A percentile compares a stretch with the other conserved stretches of the same genome.
Evolutionary conservation across 2,113 vertebrate genomes (phyloP).

Genomic region (Peromyscus maniculatus): DNA sequence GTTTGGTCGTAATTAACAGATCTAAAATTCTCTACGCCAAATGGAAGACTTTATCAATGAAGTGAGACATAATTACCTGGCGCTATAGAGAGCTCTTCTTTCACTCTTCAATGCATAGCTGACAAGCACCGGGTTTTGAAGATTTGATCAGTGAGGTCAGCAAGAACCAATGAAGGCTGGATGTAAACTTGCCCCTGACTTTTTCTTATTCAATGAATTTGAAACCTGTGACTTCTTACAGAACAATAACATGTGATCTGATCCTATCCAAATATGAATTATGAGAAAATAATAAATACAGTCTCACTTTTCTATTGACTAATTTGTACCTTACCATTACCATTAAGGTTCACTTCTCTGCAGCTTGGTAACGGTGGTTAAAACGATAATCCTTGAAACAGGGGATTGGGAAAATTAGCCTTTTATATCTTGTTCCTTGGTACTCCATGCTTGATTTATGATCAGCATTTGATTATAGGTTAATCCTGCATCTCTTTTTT

Average conservation of each 20-base stretch:
- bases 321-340: background rate
- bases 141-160: slow-evolving; percentile 42
- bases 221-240: slow-evolving; percentile 12
- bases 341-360: background rate
- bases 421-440: background rate
- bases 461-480: background rate
- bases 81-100: slow-evolving; percentile 5
- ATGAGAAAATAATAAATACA: background rate
- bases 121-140: slow-evolving; percentile 54
- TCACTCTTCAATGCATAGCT: slow-evolving; percentile 47
- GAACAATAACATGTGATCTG: slow-evolving; percentile 11
- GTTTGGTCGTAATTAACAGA: slow-evolving; percentile 74
- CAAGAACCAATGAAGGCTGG: slow-evolving; percentile 23
- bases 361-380: background rate
- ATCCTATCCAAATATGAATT: background rate
- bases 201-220: slow-evolving; percentile 16
- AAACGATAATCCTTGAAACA: background rate
- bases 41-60: slow-evolving; percentile 68
- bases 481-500: background rate
- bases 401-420: background rate
- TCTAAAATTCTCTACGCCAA: slow-evolving; percentile 66
- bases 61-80: slow-evolving; percentile 73
- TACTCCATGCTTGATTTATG: background rate
- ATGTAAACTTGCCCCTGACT: background rate
- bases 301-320: background rate